These are phyloP conservation scores for Lytechinus pictus DNA, from an alignment of 35 echinoderm and acorn worm species.

Conservation along the genomic window DNA sequence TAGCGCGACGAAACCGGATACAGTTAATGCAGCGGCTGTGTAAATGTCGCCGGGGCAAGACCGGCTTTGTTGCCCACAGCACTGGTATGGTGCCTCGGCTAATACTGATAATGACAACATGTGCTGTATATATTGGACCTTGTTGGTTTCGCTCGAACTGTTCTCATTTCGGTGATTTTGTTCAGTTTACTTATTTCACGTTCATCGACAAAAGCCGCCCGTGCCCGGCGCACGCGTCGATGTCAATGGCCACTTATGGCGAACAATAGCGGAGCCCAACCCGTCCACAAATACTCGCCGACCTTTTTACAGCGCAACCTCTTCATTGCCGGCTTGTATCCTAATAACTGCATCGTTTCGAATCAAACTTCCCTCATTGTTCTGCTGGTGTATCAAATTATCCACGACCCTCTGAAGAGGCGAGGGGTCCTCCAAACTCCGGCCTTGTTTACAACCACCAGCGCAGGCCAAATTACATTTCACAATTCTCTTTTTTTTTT, in stretches of 20 bases:
- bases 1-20: conserved; percentile 40
- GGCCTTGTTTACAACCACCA: neutral
- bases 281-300: conserved; percentile 40
- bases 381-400: conserved; percentile 42
- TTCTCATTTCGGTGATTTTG: conserved; percentile 35
- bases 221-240: conserved; percentile 18
- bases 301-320: conserved; percentile 29
- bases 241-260: conserved; percentile 47
- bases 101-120: conserved; percentile 50
- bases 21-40: conserved; percentile 53
- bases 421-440: conserved; percentile 28
- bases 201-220: conserved; percentile 31
- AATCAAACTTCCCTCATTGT: conserved; percentile 36
- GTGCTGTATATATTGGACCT: conserved; percentile 53
- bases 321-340: neutral
- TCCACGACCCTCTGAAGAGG: neutral
- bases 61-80: conserved; percentile 44
- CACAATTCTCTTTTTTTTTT: neutral
- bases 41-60: conserved; percentile 21
- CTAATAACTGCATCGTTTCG: neutral
- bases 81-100: conserved; percentile 32
- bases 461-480: conserved; percentile 37
- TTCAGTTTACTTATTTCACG: conserved; percentile 14
- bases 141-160: conserved; percentile 22
- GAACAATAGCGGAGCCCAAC: conserved; percentile 18